Conservation (phyloP, 2,888 invertebrate species). For the Linyphia triangularis region DNA sequence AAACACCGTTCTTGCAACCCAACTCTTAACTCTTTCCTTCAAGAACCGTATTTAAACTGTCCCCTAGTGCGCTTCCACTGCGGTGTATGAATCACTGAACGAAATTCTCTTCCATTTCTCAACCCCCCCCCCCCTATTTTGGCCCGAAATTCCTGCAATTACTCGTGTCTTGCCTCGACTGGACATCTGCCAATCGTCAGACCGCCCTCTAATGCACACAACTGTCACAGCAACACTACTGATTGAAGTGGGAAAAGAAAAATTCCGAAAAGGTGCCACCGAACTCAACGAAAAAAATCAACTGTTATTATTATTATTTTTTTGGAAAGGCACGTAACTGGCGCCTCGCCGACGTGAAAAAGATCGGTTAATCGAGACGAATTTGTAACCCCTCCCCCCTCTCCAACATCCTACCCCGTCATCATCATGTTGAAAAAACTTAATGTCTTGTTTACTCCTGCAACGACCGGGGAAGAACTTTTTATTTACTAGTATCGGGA, state of each 20-base stretch:
- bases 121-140: too few relatives aligned
- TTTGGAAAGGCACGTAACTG: not conserved
- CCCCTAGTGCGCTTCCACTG: not conserved
- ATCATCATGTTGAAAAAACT: conserved; percentile 4
- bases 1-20: too few relatives aligned
- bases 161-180: conserved; percentile 31
- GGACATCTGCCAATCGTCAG: conserved; percentile 52
- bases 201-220: not conserved
- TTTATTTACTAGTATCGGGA: not conserved
- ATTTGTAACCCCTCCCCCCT: not conserved
- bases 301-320: conserved; percentile 10
- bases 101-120: conserved; percentile 59
- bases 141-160: conserved; percentile 42
- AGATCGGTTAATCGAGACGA: conserved; percentile 24
- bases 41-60: conserved; percentile 23
- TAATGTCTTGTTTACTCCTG: conserved; percentile 48
- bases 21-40: too few relatives aligned
- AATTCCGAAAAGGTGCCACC: conserved; percentile 18
- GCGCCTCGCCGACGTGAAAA: conserved; percentile 26
- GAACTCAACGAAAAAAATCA: conserved; percentile 29
- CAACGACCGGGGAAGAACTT: not conserved
- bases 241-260: conserved; percentile 6
- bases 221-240: not conserved
- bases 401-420: not conserved
- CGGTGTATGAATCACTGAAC: conserved; percentile 37